Conservation (phyloP, 2,888 invertebrate species). For the Leptura quadrifasciata region DNA sequence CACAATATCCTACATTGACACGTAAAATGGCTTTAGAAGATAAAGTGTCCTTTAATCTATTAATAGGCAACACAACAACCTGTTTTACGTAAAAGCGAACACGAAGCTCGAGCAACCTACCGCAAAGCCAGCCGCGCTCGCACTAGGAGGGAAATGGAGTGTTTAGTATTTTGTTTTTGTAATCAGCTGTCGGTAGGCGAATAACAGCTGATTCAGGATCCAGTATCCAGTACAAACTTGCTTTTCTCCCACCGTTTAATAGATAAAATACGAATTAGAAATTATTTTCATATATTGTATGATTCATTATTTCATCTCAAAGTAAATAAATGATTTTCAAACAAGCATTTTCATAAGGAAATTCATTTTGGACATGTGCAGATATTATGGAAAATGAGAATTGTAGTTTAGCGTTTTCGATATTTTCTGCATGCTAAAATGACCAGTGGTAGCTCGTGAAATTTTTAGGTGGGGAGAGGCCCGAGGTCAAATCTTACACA, state of each 20-base stretch:
- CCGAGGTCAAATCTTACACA: background rate
- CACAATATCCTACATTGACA: conserved; percentile 10
- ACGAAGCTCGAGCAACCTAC: conserved; percentile 14
- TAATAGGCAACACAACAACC: conserved; percentile 34
- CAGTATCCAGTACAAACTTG: conserved; percentile 38
- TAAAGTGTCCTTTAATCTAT: background rate
- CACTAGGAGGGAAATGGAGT: conserved; percentile 39
- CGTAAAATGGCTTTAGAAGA: background rate
- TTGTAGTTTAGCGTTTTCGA: background rate
- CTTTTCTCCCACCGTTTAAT: conserved; percentile 43
- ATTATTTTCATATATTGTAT: background rate
- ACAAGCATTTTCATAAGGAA: background rate
- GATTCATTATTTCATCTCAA: background rate
- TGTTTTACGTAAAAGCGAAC: conserved; percentile 19
- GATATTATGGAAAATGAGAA: background rate
- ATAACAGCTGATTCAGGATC: conserved; percentile 56
- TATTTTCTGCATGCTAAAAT: background rate
- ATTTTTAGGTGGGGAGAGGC: background rate
- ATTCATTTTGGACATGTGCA: background rate
- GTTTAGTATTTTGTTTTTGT: conserved; percentile 65
- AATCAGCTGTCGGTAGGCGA: conserved; percentile 65
- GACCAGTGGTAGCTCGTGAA: background rate
- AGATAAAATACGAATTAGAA: background rate
- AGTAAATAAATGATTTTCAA: background rate
- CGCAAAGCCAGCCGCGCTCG: conserved; percentile 46